Evolutionary conservation across 2,797 vertebrate species (phyloP), one percentile per base, ranked within the genome.

Genomic region (Florisuga fusca): DNA sequence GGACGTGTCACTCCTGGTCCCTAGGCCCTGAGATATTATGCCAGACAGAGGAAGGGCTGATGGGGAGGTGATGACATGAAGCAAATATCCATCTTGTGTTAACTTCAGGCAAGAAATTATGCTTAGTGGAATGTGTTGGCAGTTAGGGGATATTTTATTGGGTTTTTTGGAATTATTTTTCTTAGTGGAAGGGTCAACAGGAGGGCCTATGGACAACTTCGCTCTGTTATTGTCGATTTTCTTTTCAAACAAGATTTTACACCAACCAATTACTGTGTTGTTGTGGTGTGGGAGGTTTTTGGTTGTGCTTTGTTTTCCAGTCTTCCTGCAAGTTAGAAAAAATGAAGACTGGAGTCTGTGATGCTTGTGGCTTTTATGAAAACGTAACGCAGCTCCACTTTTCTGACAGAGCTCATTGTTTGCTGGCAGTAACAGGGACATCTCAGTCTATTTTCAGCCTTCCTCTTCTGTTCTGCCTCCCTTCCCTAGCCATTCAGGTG

Each of bases 81-180:
- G 59, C 51, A 92, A 95, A 96, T 92, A 96, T 95, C 95, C 83
- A 93, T 95, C 89, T 96, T 80, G 33, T 72, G 78, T 13, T 95
- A 91, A 96, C 93, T 95, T 73, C 73, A 62, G 90, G 89, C 84
- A 73, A 94, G 66, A 54, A 87, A 91, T 94, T 82, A 68, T 66
- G 54, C 68, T 87, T 86, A 90, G 83, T 82, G 80, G 85, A 87
- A 89, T 51, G 83, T 89, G 92, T 87, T 94, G 92, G 90, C 89
- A 75, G 66, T 83, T 69, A 80, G 75, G 71, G 72, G 34, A 33
- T 90, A 45, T 87, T 93, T 50, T 93, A 87, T 69, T 73, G 87
- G 48, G 6, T 89, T 96, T 81, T 87, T 29, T 63, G 68, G 74
- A 7, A 19, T 2, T 8, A 12, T 67, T 53, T 31, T 57, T 21